Conservation (phyloP, 2,888 invertebrate species). For the Diachrysia chrysitis region DNA sequence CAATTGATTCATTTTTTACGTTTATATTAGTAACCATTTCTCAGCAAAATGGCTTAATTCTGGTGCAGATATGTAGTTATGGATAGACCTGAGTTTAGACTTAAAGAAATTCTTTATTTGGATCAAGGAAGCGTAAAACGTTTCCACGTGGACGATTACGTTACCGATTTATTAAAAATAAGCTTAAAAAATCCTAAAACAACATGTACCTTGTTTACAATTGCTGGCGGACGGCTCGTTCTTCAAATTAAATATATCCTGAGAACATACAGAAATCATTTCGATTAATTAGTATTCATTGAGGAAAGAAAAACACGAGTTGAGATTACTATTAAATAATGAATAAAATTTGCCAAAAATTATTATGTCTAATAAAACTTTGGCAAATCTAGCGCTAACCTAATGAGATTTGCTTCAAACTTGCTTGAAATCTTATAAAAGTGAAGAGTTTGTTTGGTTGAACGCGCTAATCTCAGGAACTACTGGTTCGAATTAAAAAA, state of each 20-base stretch:
- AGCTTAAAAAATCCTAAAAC: not conserved
- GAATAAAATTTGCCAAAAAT: too few relatives aligned
- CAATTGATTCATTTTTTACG: too few relatives aligned
- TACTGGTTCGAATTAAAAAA: too few relatives aligned
- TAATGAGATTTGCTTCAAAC: not conserved
- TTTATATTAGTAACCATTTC: too few relatives aligned
- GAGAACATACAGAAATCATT: constrained; percentile 18
- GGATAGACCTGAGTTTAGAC: too few relatives aligned
- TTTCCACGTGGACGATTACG: not conserved
- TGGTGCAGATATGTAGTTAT: too few relatives aligned
- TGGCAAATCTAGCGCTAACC: too few relatives aligned
- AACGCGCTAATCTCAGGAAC: too few relatives aligned
- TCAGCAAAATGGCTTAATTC: too few relatives aligned
- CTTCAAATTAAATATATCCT: constrained; percentile 28
- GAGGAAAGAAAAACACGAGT: not conserved
- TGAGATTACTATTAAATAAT: not conserved
- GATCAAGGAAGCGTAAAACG: not conserved
- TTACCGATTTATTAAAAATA: not conserved
- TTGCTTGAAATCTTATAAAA: not conserved
- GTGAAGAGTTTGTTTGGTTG: too few relatives aligned
- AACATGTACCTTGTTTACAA: constrained; percentile 41
- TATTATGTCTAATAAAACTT: too few relatives aligned
- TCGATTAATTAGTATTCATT: not conserved
- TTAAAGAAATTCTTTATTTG: too few relatives aligned
- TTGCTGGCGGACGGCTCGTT: constrained; percentile 4